Evolutionary conservation across 2,797 vertebrate species (phyloP).

Genomic region (Malacoraja senta): DNA sequence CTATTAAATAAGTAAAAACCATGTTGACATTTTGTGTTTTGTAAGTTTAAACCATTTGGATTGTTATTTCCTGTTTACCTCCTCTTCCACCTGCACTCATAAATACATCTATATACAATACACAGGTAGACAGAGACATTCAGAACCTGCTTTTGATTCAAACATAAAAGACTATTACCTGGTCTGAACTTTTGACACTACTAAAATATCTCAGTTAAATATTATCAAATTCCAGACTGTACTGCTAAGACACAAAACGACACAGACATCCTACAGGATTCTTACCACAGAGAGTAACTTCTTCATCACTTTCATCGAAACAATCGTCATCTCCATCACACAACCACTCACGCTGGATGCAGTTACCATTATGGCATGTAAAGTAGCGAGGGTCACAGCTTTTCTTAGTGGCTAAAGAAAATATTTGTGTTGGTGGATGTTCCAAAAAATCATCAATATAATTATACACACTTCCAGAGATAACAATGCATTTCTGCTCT

Average conservation of each 20-base stretch:
- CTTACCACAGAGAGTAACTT: slow-evolving; percentile 70
- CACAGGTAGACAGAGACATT: background rate
- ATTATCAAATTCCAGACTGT: too few species aligned
- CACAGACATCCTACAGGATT: background rate
- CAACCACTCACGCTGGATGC: slow-evolving; percentile 89
- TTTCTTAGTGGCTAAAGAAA: slow-evolving; percentile 72
- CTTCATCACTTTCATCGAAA: slow-evolving; percentile 87
- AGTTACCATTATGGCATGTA: slow-evolving; percentile 90
- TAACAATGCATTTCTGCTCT: background rate
- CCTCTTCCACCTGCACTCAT: background rate
- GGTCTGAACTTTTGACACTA: background rate
- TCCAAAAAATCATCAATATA: background rate
- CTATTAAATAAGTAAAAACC: background rate
- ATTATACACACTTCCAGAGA: background rate
- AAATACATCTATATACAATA: background rate
- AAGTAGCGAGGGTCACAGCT: slow-evolving; percentile 91
- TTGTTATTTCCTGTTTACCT: too few species aligned
- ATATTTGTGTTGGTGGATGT: slow-evolving; percentile 34
- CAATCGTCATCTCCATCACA: slow-evolving; percentile 91
- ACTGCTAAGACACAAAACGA: background rate
- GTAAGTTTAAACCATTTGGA: background rate
- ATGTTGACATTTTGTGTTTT: background rate
- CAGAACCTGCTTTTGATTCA: background rate
- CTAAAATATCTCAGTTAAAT: background rate
- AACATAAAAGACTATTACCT: too few species aligned